Evolutionary conservation across 2,113 vertebrate genomes (phyloP).

Genomic region (Paramisgurnus dabryanus): DNA sequence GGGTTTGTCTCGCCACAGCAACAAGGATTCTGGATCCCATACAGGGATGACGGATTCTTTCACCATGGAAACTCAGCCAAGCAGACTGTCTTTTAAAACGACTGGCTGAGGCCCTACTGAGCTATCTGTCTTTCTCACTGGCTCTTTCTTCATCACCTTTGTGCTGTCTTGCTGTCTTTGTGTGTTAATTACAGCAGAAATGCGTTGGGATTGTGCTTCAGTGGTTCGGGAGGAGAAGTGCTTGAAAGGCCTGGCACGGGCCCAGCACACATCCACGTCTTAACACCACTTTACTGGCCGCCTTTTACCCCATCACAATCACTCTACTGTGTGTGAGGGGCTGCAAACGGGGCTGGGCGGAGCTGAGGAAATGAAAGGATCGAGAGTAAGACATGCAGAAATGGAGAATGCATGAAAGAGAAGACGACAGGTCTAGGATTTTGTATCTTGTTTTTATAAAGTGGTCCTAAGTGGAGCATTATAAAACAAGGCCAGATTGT

Average conservation of each 20-base stretch:
- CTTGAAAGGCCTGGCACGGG: slow-evolving; percentile 33
- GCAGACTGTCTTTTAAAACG: slow-evolving; percentile 1
- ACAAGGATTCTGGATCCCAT: neutral
- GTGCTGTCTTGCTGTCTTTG: neutral
- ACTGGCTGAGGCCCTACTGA: neutral
- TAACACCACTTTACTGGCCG: slow-evolving; percentile 40
- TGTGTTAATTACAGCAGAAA: slow-evolving; percentile 50
- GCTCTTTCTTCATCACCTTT: neutral
- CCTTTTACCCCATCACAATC: slow-evolving; percentile 48
- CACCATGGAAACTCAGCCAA: slow-evolving; percentile 34
- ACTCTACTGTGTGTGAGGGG: slow-evolving; percentile 45
- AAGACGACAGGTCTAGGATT: slow-evolving; percentile 41
- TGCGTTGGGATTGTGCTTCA: slow-evolving; percentile 26
- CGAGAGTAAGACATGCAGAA: neutral
- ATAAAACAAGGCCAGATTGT: too few species aligned
- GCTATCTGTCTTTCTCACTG: slow-evolving; percentile 15
- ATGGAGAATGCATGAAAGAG: slow-evolving; percentile 24
- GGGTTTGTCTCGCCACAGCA: slow-evolving; percentile 28
- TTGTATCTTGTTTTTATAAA: slow-evolving; percentile 37
- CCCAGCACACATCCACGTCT: slow-evolving; percentile 49
- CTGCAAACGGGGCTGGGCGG: neutral
- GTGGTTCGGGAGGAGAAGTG: slow-evolving; percentile 26
- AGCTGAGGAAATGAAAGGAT: slow-evolving; percentile 5
- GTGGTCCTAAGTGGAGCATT: neutral
- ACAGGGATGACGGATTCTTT: slow-evolving; percentile 29